Conservation (phyloP, 2,797 vertebrate species). For the Clamator glandarius region DNA sequence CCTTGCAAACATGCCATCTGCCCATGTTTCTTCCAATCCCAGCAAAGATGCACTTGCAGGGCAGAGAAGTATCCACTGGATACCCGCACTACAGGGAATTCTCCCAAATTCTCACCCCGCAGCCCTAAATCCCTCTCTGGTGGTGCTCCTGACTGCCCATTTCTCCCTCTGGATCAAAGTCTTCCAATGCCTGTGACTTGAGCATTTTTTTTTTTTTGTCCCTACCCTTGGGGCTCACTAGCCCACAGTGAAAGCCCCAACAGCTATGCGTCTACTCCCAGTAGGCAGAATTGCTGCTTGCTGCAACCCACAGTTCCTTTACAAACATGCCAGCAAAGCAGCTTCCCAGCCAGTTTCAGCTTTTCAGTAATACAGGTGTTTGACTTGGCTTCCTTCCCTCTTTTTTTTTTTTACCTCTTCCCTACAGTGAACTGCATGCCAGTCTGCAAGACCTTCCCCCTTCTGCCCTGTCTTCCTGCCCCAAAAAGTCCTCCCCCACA, state of each 20-base stretch:
- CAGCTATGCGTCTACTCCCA: not conserved
- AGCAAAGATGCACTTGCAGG: not conserved
- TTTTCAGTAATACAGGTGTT: constrained; percentile 17
- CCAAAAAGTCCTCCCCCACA: not conserved
- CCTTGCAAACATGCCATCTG: not conserved
- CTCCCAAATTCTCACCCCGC: not conserved
- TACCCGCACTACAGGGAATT: not conserved
- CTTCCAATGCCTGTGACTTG: rapidly evolving
- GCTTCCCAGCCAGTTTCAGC: not conserved
- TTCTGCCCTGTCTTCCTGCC: not conserved
- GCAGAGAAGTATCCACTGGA: not conserved
- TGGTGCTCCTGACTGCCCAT: not conserved
- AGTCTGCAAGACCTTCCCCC: not conserved
- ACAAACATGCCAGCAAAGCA: not conserved
- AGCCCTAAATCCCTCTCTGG: not conserved
- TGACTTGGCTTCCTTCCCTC: not conserved
- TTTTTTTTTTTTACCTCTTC: not conserved
- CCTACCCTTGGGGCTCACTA: not conserved
- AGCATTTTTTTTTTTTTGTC: not conserved
- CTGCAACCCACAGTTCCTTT: not conserved
- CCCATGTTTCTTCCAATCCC: not conserved
- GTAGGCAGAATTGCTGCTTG: not conserved
- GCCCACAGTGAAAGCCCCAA: not conserved
- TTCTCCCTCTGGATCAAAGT: not conserved
- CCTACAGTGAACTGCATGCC: not conserved